Evolutionary conservation across 2,797 vertebrate genomes (phyloP), one percentile per base, ranked within the genome.

Genomic region (Otus scops): DNA sequence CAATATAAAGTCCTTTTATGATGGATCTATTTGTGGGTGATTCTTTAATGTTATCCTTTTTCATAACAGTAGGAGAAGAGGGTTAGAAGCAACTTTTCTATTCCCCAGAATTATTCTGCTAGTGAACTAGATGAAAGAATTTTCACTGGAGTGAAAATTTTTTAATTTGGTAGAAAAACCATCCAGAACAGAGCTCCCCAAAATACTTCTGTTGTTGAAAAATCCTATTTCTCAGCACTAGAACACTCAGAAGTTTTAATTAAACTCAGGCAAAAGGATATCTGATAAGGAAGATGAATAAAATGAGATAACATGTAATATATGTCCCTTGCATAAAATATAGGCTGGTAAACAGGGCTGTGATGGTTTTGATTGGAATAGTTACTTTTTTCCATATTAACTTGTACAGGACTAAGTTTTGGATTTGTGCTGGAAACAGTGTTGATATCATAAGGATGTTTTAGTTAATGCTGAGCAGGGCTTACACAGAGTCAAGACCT

Each of bases 121-220:
- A 45, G 96, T 95, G 94, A 96, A 97, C 89, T 96, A 97, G 97
- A 98, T 98, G 98, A 98, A 98, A 98, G 96, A 98, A 98, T 98
- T 98, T 98, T 98, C 97, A 97, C 95, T 96, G 89, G 96, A 98
- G 97, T 57, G 7, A 98, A 98, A 47, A 23, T 95, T 97, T 97
- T 93, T 96, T 70, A 97, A 88, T 97, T 98, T 97, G 98, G 97
- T 97, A 96, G 97, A 98, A 98, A 98, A 98, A 97, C 98, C 97
- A 98, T 88, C 86, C 34, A 71, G 48, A 77, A 51, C 10, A 70
- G 60, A 87, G 23, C 11, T 61, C 36, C 32, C 15, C 4, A 67
- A 67, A 41, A 32, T 18, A 47, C 11, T 57, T 17, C 11, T 32
- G 5, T 13, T 50, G 38, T 41, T 78, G 51, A 64, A 92, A 67